Base-by-base conservation (phyloP, 53 echinoderm and acorn worm genomes). In the Apostichopus leukothele region DNA sequence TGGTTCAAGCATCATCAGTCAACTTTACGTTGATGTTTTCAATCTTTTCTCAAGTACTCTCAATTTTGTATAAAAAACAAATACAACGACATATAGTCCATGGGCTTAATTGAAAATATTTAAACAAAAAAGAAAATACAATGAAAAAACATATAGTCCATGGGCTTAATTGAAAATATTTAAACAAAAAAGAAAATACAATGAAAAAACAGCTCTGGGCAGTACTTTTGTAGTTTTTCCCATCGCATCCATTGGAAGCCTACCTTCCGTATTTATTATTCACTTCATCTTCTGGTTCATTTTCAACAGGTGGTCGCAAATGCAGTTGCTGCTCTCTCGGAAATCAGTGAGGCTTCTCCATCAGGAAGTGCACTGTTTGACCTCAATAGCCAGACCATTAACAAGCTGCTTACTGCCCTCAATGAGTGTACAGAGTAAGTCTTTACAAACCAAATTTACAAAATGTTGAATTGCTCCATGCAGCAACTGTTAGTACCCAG, bases 401-500 rank as follows among this genome's bases (percentile, higher is more conserved):
- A 97, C 90, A 96, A 96, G 83, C 89, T 96, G n/a, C 92, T 96
- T 68, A 96, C 97, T 76, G 97, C 97, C 66, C 93, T 97, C 89
- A 97, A 97, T 68, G 97, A 97, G 80, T 97, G 97, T 80, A 97
- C 97, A 25, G 97, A 97, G 97, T 97, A 89, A 95, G 97, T 94
- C 26, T 53, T 50, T 5, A 57, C 6, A 55, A 55, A 18, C 6
- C 71, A 71, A 13, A 16, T 11, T 7, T 76, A 21, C 39, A 76
- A 76, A 76, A 57, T 9, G 1, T 57, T 57, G 74, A 22, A 74
- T 74, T 11, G 9, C 9, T 14, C 20, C 20, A 7, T 57, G 10
- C 0, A 57, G 10, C 57, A 8, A 57, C 57, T 57, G 57, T 0
- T 57, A 57, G 7, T 0, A 57, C 10, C 0, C 57, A 57, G 57